Evolutionary conservation across 2,888 invertebrate genomes (phyloP).

Genomic region (Selenia dentaria): DNA sequence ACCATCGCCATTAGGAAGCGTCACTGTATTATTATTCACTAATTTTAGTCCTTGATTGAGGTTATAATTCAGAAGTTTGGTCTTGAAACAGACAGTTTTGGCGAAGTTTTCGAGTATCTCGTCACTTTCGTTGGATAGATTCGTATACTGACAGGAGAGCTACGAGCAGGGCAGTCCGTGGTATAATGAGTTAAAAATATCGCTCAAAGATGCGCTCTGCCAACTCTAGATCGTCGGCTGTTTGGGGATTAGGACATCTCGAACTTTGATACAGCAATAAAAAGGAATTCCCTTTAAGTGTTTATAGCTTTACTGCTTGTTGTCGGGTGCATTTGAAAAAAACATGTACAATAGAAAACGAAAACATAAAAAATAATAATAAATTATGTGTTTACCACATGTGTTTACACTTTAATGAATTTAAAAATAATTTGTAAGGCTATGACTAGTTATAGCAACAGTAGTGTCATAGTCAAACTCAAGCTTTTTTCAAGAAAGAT

Average conservation of each 20-base stretch:
- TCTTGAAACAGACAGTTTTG: constrained; percentile 43
- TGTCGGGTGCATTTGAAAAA: background rate
- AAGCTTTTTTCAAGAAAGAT: too few species aligned
- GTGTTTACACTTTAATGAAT: too few species aligned
- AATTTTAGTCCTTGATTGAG: constrained; percentile 28
- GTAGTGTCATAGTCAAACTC: too few species aligned
- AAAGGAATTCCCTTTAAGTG: constrained; percentile 44
- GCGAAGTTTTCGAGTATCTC: constrained; percentile 49
- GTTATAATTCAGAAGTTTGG: constrained; percentile 33
- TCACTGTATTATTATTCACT: constrained; percentile 22
- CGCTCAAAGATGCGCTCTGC: constrained; percentile 82
- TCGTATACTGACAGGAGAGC: constrained; percentile 70
- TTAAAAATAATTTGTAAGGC: too few species aligned
- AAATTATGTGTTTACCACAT: too few species aligned
- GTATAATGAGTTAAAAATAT: constrained; percentile 84
- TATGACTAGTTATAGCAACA: too few species aligned
- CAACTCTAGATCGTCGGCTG: constrained; percentile 68
- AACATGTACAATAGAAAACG: too few species aligned
- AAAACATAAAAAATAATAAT: too few species aligned
- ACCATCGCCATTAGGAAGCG: constrained; percentile 44
- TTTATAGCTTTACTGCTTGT: constrained; percentile 8
- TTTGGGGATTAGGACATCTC: constrained; percentile 68
- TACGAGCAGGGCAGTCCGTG: constrained; percentile 72
- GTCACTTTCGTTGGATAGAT: constrained; percentile 76
- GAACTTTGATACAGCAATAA: constrained; percentile 69